A percentile compares a stretch with the other conserved stretches of the same genome.
Conservation (phyloP, 2,797 vertebrate genomes). For the Okamejei kenojei region DNA sequence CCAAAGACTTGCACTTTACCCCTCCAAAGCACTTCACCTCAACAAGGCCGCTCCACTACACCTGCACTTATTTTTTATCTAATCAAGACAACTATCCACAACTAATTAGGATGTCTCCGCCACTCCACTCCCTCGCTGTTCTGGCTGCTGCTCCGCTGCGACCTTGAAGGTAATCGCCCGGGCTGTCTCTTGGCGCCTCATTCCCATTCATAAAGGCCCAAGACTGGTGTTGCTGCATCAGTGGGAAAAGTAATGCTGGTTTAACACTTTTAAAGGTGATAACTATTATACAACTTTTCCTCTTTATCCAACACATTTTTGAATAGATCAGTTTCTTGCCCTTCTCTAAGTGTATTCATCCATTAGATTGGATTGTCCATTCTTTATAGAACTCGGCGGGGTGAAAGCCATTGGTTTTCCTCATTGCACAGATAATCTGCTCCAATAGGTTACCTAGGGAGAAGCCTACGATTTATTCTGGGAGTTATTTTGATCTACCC, state of each 20-base stretch:
- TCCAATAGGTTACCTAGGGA: neutral
- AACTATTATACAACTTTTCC: neutral
- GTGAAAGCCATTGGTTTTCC: neutral
- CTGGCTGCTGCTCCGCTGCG: too few relatives aligned
- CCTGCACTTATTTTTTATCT: too few relatives aligned
- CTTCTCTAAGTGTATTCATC: neutral
- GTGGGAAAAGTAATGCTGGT: neutral
- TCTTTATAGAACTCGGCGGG: neutral
- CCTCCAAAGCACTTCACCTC: too few relatives aligned
- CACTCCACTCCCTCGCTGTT: too few relatives aligned
- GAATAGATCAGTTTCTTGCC: neutral
- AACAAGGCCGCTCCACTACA: too few relatives aligned
- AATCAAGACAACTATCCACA: too few relatives aligned
- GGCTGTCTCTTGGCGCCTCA: too few relatives aligned
- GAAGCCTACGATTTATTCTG: neutral
- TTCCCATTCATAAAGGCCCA: neutral
- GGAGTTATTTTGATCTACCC: neutral
- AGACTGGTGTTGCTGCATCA: neutral
- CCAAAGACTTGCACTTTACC: too few relatives aligned
- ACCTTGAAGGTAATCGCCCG: too few relatives aligned
- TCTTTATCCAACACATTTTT: neutral
- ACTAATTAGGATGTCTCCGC: too few relatives aligned
- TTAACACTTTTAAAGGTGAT: neutral
- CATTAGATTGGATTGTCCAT: neutral
- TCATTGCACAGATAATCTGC: neutral